phyloP scores from a whole-genome alignment of 2,113 vertebrate genomes.

The Calonectris borealis region DNA sequence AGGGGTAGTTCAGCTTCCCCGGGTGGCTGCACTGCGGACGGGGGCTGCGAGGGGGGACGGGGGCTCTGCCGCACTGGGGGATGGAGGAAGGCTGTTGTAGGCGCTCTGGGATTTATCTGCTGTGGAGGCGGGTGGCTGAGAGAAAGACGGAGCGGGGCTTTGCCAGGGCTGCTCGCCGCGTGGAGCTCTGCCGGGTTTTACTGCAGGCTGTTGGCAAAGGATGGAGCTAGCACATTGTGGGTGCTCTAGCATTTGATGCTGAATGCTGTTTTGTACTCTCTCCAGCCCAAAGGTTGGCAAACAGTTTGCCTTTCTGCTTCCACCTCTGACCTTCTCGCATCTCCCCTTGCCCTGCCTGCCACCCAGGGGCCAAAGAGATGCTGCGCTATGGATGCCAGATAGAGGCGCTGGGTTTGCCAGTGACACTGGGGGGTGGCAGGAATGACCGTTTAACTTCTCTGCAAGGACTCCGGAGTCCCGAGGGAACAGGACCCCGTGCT shows the following conservation, averaged over 20 bases:
- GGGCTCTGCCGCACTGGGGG: background rate
- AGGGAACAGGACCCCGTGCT: background rate
- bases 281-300: background rate
- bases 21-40: accelerated
- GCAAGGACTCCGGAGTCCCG: background rate
- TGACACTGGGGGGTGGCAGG: background rate
- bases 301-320: background rate
- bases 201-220: background rate
- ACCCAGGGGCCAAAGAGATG: background rate
- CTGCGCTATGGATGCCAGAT: background rate
- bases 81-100: background rate
- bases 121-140: background rate
- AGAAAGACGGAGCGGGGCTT: background rate
- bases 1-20: background rate
- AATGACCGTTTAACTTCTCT: background rate
- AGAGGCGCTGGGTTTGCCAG: background rate
- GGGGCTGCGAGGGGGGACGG: background rate
- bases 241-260: background rate
- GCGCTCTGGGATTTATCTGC: background rate
- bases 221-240: background rate
- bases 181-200: background rate
- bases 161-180: background rate
- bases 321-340: background rate
- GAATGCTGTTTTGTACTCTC: background rate
- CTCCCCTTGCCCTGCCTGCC: background rate